Evolutionary conservation across 2,113 vertebrate species (phyloP).

Genomic region (Rhineura floridana): DNA sequence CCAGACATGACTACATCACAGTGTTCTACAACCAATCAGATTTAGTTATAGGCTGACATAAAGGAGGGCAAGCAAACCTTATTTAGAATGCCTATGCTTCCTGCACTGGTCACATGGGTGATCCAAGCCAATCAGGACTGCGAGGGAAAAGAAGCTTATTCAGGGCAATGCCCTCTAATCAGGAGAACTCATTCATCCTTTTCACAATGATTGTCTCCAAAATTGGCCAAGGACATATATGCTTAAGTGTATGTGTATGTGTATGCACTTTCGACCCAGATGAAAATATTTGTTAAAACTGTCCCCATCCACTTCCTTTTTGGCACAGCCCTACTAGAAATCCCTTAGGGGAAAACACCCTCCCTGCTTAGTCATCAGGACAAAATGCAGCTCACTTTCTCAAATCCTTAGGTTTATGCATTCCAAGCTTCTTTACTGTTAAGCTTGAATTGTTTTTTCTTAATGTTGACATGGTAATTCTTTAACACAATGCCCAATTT

Average conservation of each 20-base stretch:
- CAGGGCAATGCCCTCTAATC: too few relatives aligned
- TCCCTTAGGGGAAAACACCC: constrained; percentile 35
- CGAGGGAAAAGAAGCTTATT: neutral
- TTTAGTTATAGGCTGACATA: neutral
- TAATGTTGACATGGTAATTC: constrained; percentile 30
- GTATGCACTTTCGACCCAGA: neutral
- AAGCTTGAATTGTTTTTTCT: constrained; percentile 55
- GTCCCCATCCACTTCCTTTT: neutral
- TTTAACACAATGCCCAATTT: constrained; percentile 43
- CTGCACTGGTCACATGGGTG: neutral
- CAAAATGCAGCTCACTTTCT: constrained; percentile 55
- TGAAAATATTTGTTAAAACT: neutral
- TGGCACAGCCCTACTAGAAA: constrained; percentile 8
- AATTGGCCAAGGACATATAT: neutral
- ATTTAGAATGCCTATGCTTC: neutral
- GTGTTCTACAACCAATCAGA: neutral
- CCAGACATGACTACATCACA: neutral
- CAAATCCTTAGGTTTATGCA: constrained; percentile 44
- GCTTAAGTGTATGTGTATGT: neutral
- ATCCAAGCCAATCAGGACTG: neutral
- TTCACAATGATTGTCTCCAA: too few relatives aligned
- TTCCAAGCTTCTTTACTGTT: constrained; percentile 60
- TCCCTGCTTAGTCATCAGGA: constrained; percentile 56
- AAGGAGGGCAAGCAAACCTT: neutral
- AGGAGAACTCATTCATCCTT: too few relatives aligned